Evolutionary conservation across 2,888 invertebrate genomes (phyloP).

Genomic region (Zygogramma bicolorata): DNA sequence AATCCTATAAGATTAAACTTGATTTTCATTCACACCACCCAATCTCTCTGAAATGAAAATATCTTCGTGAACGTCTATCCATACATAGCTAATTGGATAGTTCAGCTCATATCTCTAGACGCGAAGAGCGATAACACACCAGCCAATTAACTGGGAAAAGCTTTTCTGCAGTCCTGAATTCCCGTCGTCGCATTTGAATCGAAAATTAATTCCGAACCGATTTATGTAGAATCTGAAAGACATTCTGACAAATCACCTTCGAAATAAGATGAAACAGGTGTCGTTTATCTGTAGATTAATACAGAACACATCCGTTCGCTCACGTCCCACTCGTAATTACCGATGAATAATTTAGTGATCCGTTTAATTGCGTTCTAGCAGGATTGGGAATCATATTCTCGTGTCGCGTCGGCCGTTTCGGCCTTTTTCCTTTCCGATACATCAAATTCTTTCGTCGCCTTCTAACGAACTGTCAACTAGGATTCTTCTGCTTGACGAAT

Average conservation of each 20-base stretch:
- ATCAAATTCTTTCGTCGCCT: constrained; percentile 46
- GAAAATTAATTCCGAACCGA: constrained; percentile 43
- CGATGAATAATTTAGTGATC: constrained; percentile 51
- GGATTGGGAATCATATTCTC: constrained; percentile 27
- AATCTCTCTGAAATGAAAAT: background rate
- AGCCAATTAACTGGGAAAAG: constrained; percentile 24
- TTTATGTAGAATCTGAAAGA: constrained; percentile 37
- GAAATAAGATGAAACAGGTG: constrained; percentile 47
- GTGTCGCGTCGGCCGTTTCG: background rate
- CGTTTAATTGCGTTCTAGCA: constrained; percentile 26
- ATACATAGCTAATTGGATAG: constrained; percentile 18
- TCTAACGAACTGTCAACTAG: constrained; percentile 38
- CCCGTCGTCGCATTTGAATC: constrained; percentile 22
- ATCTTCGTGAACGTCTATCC: background rate
- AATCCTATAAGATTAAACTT: too few species aligned
- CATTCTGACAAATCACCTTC: constrained; percentile 50
- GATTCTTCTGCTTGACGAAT: constrained; percentile 31
- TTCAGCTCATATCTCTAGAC: constrained; percentile 5
- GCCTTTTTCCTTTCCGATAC: constrained; percentile 32
- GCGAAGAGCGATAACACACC: constrained; percentile 18
- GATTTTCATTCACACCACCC: too few species aligned
- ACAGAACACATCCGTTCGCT: constrained; percentile 45
- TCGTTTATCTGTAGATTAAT: constrained; percentile 49
- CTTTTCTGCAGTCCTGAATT: constrained; percentile 20
- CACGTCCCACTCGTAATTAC: constrained; percentile 53